Evolutionary conservation across 2,113 vertebrate species (phyloP).

Genomic region (Notechis scutatus): DNA sequence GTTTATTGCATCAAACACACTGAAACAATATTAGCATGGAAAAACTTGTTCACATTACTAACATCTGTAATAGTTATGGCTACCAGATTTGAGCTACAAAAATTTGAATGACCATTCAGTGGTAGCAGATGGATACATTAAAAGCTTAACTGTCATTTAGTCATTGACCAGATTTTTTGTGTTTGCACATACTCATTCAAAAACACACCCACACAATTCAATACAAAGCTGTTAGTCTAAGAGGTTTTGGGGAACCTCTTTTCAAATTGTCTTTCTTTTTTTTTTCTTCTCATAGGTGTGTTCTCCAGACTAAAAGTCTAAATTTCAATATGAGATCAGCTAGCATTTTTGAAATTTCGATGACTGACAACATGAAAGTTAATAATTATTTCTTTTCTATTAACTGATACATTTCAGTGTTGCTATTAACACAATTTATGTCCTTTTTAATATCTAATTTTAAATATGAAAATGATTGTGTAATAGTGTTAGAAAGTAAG

Average conservation of each 20-base stretch:
- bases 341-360: constrained; percentile 46
- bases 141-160: neutral
- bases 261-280: neutral
- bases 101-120: neutral
- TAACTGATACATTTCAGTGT: constrained; percentile 14
- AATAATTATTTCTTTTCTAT: constrained; percentile 2
- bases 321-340: constrained; percentile 55
- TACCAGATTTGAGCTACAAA: neutral
- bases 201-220: neutral
- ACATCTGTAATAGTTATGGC: neutral
- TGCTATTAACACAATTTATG: neutral
- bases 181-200: neutral
- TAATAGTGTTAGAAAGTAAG: neutral
- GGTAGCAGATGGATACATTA: neutral
- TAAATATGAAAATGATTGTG: neutral
- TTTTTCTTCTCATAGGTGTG: constrained; percentile 40
- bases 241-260: constrained; percentile 5
- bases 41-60: constrained; percentile 16
- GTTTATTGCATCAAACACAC: neutral
- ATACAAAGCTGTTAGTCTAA: constrained; percentile 1
- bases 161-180: neutral
- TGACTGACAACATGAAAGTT: constrained; percentile 34
- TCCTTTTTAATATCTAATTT: neutral
- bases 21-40: neutral
- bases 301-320: constrained; percentile 51